These are phyloP conservation scores for Hephaestus fuliginosus DNA, from an alignment of 2,797 vertebrate species.

Conservation along the genomic window DNA sequence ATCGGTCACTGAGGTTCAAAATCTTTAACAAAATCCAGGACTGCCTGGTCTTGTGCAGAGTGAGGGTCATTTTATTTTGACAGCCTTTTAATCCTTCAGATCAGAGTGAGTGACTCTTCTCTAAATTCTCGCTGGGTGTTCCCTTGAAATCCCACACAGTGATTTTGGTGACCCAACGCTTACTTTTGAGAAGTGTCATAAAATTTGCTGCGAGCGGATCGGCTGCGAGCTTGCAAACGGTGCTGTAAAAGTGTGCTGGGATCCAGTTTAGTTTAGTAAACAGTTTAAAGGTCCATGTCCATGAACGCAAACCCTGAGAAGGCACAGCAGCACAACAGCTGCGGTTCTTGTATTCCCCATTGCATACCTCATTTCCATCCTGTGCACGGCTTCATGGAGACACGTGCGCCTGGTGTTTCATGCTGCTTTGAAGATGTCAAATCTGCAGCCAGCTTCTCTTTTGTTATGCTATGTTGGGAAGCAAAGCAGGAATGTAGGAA, in stretches of 20 bases:
- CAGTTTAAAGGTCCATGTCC: constrained; percentile 49
- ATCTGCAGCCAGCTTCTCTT: constrained; percentile 32
- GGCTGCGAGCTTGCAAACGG: background rate
- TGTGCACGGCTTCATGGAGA: constrained; percentile 19
- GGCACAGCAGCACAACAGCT: constrained; percentile 52
- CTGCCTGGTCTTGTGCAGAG: constrained; percentile 13
- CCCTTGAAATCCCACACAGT: constrained; percentile 4
- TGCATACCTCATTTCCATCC: constrained; percentile 40
- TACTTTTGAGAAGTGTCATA: constrained; percentile 37
- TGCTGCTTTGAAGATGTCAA: constrained; percentile 46
- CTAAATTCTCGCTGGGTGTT: constrained; percentile 17
- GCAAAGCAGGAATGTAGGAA: constrained; percentile 15
- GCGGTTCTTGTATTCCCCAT: constrained; percentile 34
- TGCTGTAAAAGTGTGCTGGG: constrained; percentile 36
- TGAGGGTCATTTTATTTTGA: constrained; percentile 1
- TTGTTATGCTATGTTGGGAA: constrained; percentile 18
- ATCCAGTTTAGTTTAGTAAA: constrained; percentile 46
- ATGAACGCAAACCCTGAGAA: constrained; percentile 33
- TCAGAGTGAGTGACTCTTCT: background rate
- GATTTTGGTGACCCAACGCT: constrained; percentile 12
- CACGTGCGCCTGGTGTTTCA: constrained; percentile 29
- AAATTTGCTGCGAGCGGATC: background rate
- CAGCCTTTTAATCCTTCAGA: background rate
- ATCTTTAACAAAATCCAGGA: constrained; percentile 15
- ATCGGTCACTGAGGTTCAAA: background rate